A percentile compares a stretch with the other conserved stretches of the same genome.
These are phyloP conservation scores for Agrochola lychnidis DNA, from an alignment of 2,888 invertebrate genomes.

Conservation along the genomic window DNA sequence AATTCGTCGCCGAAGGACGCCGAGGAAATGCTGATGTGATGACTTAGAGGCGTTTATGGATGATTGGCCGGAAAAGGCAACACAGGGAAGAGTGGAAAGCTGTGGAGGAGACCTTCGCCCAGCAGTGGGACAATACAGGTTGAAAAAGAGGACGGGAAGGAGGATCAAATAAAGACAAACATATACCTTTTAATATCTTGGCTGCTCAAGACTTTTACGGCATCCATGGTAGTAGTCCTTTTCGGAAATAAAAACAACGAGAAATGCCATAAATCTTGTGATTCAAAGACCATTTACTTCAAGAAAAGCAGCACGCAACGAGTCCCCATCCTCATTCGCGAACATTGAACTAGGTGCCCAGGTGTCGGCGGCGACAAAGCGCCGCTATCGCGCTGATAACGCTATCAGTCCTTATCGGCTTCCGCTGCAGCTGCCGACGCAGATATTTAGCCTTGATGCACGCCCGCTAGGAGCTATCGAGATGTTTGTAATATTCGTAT, in stretches of 20 bases:
- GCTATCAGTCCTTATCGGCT: constrained; percentile 77
- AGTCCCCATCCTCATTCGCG: constrained; percentile 40
- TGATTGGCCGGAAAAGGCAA: too few relatives aligned
- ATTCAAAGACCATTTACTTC: neutral
- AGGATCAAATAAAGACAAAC: too few relatives aligned
- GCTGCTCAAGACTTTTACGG: neutral
- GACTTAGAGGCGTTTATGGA: too few relatives aligned
- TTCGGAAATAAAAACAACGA: too few relatives aligned
- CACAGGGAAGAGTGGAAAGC: too few relatives aligned
- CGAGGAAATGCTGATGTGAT: too few relatives aligned
- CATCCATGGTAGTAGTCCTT: neutral
- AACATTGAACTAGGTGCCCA: constrained; percentile 59
- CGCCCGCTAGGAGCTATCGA: constrained; percentile 37
- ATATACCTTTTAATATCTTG: neutral
- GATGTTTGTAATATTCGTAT: constrained; percentile 54
- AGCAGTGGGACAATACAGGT: too few relatives aligned
- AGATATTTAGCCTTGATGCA: constrained; percentile 66
- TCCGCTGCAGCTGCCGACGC: constrained; percentile 75
- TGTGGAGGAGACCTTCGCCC: too few relatives aligned
- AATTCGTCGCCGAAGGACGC: too few relatives aligned
- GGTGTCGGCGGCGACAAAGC: constrained; percentile 67
- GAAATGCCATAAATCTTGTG: neutral
- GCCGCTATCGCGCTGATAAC: constrained; percentile 73
- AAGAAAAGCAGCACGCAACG: constrained; percentile 9
- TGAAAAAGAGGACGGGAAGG: too few relatives aligned